Evolutionary conservation across 2,888 invertebrate genomes (phyloP), one percentile per base, ranked within the genome.

Genomic region (Dascillus cervinus): DNA sequence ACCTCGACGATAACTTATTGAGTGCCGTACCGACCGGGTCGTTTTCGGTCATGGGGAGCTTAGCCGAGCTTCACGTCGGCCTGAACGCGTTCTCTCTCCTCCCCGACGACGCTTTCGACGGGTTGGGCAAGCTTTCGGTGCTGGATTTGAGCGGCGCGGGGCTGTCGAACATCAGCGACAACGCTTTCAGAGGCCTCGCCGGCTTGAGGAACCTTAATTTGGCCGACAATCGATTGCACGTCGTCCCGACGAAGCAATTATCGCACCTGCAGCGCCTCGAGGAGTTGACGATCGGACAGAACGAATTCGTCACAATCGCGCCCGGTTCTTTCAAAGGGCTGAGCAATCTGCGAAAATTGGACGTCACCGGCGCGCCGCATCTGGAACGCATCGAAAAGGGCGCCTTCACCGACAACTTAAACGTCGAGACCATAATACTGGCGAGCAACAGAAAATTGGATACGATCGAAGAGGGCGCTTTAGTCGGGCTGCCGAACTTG

Each of bases 31-130:
- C 89, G 10, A 82, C 84, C 1, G 64, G 74, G 10, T 77, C 83
- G 1, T 79, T 88, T 52, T 72, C 77, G 12, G 73, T 82, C 2
- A 64, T 89, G 49, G 81, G 80, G 32, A 80, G 82, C 46, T 69
- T 90, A 34, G 89, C 88, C 2, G 90, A 90, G 60, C 66, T 90
- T 6, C 87, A 85, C 54, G 75, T 90, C 21, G 89, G 89, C 6
- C 73, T 85, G 41, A 90, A 90, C 57, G 83, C 79, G 0, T 88
- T 90, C 57, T 75, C 81, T 9, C 71, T 71, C 29, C 67, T 90
- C 35, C 80, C 82, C 4, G 79, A 82, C 46, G 84, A 84, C 44
- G 80, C 84, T 8, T 90, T 90, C 60, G 73, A 75, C 29, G 83
- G 85, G 30, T 70, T 89, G 5, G 79, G 78, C 44, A 77, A 80